Conservation (phyloP, 2,888 invertebrate genomes). For the Brassicogethes aeneus region DNA sequence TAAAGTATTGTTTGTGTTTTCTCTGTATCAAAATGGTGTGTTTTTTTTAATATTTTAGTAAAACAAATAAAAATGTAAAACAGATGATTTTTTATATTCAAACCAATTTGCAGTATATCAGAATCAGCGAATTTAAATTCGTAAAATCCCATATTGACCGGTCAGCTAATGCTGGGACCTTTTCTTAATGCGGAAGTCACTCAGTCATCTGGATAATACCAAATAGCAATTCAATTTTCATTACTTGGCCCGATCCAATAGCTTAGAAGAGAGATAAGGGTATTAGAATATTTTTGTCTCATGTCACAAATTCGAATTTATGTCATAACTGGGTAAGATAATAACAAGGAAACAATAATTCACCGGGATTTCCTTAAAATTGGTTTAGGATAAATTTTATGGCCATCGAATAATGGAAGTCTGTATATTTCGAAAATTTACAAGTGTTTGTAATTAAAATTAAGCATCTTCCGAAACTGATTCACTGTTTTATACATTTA, state of each 20-base stretch:
- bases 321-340: no score
- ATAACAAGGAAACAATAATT: no score
- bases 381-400: background rate
- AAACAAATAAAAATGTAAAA: no score
- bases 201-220: conserved; percentile 29
- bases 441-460: conserved; percentile 1
- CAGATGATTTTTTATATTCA: conserved; percentile 12
- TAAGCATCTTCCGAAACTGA: conserved; percentile 3
- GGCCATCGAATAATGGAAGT: conserved; percentile 1
- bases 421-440: background rate
- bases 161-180: conserved; percentile 28
- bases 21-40: no score
- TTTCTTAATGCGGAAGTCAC: conserved; percentile 27
- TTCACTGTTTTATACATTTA: conserved; percentile 2
- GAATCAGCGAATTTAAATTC: conserved; percentile 40
- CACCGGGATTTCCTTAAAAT: no score
- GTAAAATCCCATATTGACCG: conserved; percentile 38
- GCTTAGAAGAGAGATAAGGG: conserved; percentile 14
- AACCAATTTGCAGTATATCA: conserved; percentile 34
- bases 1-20: no score
- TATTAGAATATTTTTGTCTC: conserved; percentile 6
- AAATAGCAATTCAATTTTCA: conserved; percentile 29
- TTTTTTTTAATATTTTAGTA: no score
- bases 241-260: conserved; percentile 27
- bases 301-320: conserved; percentile 1